phyloP scores from a whole-genome alignment of 2,888 invertebrate genomes.

The Ferrisia virgata region DNA sequence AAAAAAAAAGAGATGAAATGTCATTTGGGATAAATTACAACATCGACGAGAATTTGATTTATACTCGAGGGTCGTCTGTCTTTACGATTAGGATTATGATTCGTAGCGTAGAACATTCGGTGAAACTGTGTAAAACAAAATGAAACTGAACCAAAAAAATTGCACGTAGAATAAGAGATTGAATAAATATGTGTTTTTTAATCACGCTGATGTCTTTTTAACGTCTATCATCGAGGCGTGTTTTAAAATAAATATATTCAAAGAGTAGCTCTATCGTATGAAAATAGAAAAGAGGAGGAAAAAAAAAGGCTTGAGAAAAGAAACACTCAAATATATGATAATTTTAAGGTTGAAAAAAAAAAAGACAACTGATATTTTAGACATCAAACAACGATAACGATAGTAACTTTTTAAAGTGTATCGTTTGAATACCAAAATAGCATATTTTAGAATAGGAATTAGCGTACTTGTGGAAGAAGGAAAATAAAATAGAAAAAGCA shows the following conservation, averaged over 20 bases:
- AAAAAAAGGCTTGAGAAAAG: background rate
- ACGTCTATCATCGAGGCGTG: background rate
- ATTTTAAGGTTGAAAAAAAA: background rate
- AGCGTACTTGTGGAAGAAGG: background rate
- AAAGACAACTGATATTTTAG: background rate
- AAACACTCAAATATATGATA: background rate
- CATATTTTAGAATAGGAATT: background rate
- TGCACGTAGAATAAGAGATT: background rate
- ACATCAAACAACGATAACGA: background rate
- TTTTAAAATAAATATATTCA: background rate
- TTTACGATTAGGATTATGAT: background rate
- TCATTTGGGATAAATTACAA: background rate
- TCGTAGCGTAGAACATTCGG: background rate
- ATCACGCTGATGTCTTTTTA: conserved; percentile 13
- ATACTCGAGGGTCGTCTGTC: background rate
- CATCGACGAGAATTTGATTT: background rate
- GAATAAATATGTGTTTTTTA: background rate
- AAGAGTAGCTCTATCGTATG: background rate
- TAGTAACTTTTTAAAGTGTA: background rate
- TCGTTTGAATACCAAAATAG: background rate
- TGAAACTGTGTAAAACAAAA: background rate
- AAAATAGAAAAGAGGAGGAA: background rate
- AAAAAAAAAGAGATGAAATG: background rate
- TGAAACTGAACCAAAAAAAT: background rate
- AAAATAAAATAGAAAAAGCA: too few relatives aligned